Base-by-base conservation (phyloP, 2,888 invertebrate genomes). In the Hypolimnas misippus region DNA sequence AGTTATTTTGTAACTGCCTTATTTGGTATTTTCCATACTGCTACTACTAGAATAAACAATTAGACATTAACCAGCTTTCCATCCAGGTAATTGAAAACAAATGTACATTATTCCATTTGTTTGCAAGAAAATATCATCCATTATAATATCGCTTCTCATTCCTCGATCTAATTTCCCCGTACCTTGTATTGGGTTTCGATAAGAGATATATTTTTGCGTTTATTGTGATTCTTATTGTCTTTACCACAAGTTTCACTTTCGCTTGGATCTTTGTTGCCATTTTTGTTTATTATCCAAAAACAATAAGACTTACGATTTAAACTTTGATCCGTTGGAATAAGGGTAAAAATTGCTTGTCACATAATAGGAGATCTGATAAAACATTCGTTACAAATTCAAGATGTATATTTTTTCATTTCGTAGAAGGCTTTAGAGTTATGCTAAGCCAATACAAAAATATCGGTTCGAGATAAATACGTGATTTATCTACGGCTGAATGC, bases 111-210 rank as follows among this genome's bases (percentile, higher is more conserved):
- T 38, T 65, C 64, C n/a, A n/a, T n/a, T n/a, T n/a, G 68, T 70
- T 69, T 68, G 62, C 70, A 76, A 73, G 76, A 78, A 84, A 84
- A 84, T 81, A 73, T 77, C 75, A 76, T 80, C 76, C 76, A 79
- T 83, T 82, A 82, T 81, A 84, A 84, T 83, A 82, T 81, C 77
- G 77, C 78, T 80, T 79, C 79, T 78, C 76, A 75, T 77, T 75
- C 74, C 75, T 68, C 76, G 78, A 84, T 84, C 82, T 86, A 84
- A 87, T 87, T 87, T 86, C 83, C 82, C 78, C 85, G 85, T 84
- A 74, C 75, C 76, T 79, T 79, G 78, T 82, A 83, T 82, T 76
- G 78, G 77, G 57, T 64, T 68, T 55, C 53, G 65, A 71, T 69
- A 76, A 79, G 71, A 71, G 63, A 50, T 51, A 66, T 70, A 59